phyloP scores from a whole-genome alignment of 2,113 vertebrate genomes.

The Siphamia tubifer region DNA sequence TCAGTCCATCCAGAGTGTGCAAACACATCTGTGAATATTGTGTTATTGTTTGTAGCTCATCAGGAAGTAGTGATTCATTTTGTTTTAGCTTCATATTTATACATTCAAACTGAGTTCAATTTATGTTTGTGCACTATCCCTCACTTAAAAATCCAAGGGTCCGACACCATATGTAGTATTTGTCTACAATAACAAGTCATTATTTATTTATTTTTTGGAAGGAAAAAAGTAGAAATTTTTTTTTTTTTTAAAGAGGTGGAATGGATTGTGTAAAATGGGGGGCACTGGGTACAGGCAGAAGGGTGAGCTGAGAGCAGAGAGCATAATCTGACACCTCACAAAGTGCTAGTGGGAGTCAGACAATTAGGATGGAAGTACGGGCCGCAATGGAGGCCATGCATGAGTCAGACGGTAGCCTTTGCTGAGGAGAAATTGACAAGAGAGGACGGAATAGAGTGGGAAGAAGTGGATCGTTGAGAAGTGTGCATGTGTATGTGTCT shows the following conservation, averaged over 20 bases:
- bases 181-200: neutral
- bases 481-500: neutral
- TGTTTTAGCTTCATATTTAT: neutral
- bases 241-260: too few species aligned
- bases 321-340: slow-evolving; percentile 33
- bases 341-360: slow-evolving; percentile 64
- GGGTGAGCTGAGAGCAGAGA: slow-evolving; percentile 21
- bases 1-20: slow-evolving; percentile 18
- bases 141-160: neutral
- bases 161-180: neutral
- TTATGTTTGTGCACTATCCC: neutral
- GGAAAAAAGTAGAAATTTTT: neutral
- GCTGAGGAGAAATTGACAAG: slow-evolving; percentile 42
- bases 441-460: slow-evolving; percentile 31
- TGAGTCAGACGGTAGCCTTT: slow-evolving; percentile 53
- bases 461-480: slow-evolving; percentile 39
- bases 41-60: neutral
- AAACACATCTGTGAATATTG: too few species aligned
- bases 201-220: neutral
- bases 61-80: neutral
- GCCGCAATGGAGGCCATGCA: slow-evolving; percentile 39
- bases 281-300: neutral
- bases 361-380: slow-evolving; percentile 58
- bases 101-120: neutral
- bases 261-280: slow-evolving; percentile 19